Evolutionary conservation across 2,888 invertebrate genomes (phyloP), one percentile per base, ranked within the genome.

Genomic region (Caradrina clavipalpis): DNA sequence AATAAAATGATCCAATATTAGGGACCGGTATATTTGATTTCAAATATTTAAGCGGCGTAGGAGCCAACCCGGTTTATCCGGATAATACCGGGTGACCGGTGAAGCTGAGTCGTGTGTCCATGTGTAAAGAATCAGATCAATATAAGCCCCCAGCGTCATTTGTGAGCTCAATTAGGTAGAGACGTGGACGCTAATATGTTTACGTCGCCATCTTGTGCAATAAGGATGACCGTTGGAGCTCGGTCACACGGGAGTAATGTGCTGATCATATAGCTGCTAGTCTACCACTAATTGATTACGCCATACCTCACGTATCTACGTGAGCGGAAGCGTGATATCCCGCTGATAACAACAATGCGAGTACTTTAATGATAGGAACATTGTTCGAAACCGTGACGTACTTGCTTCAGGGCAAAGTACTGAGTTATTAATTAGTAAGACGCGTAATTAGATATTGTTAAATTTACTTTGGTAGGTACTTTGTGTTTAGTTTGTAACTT

Each of bases 91-190:
- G 15, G 21, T 49, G 31, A 50, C 50, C 45, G 15, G 21, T 49
- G 31, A 54, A 17, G 42, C 39, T 22, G 19, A 64, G 62, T 58
- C 31, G 53, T 63, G 54, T 61, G 63, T 49, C 53, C 62, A 31
- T 76, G 70, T 60, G 70, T 79, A 76, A 76, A 76, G 70, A 76
- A 78, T 66, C 70, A 66, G 76, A 78, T 78, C 76, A 56, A 70
- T 78, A 60, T 60, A 57, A 66, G 56, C 42, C 77, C 77, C 77
- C 45, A 50, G 65, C 70, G 65, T 56, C 42, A 66, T 70, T 56
- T 49, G 59, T 51, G 56, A 53, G 65, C 56, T 65, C 56, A 66
- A 66, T 77, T 77, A 76, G 65, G 70, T 19, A 49, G 62, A 65
- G 62, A 69, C 58, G 58, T 39, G 65, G 51, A 65, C 76, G 45